Conservation (phyloP, 2,797 vertebrate species). For the Melanotaenia maccullochi region DNA sequence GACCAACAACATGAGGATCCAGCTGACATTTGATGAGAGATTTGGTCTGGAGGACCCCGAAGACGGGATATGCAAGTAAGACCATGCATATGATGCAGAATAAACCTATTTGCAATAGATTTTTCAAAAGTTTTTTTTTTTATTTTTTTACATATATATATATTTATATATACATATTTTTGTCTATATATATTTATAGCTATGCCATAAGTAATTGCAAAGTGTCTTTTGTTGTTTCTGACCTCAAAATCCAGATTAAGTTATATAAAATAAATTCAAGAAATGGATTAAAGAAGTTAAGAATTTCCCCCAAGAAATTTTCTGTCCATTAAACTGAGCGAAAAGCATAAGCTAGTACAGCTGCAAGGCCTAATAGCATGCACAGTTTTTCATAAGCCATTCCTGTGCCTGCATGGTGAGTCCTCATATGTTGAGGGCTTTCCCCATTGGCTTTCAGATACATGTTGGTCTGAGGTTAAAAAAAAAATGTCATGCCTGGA, state of each 20-base stretch:
- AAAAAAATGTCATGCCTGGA: slow-evolving; percentile 46
- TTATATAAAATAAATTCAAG: too few relatives aligned
- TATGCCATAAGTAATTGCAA: background rate
- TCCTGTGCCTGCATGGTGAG: slow-evolving; percentile 4
- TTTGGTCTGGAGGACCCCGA: slow-evolving; percentile 98
- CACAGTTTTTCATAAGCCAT: background rate
- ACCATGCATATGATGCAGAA: background rate
- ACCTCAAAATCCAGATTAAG: too few relatives aligned
- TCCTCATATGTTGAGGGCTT: slow-evolving; percentile 18
- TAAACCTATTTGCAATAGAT: background rate
- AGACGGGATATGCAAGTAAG: slow-evolving; percentile 98
- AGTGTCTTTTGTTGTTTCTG: background rate
- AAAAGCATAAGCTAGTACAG: background rate
- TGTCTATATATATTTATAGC: background rate
- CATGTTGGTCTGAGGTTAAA: slow-evolving; percentile 20
- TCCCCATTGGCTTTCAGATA: slow-evolving; percentile 21
- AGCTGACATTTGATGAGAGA: slow-evolving; percentile 92
- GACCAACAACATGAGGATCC: slow-evolving; percentile 88
- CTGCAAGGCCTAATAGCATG: background rate
- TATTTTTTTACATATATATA: background rate
- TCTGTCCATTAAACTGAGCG: too few relatives aligned
- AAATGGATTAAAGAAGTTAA: too few relatives aligned
- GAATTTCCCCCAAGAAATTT: too few relatives aligned
- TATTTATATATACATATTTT: too few relatives aligned
- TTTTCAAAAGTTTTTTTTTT: background rate